Percentiles rank a stretch among this genome's conserved stretches.
Evolutionary conservation across 1,140 invertebrate species (phyloP).

Genomic region (Chironomus striatipennis): DNA sequence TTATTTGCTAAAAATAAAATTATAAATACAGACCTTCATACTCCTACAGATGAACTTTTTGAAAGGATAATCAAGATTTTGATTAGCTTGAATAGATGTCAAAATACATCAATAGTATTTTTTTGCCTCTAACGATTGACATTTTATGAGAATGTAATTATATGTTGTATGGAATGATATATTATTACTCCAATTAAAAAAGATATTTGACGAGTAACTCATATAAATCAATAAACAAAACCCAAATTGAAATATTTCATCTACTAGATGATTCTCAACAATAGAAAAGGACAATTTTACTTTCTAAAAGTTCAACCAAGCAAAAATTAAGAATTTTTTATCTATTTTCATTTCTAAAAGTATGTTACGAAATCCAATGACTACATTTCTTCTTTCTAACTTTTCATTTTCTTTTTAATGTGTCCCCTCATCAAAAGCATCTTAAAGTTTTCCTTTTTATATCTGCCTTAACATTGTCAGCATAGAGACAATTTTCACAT

Average conservation of each 20-base stretch:
- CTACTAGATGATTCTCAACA: too few relatives aligned
- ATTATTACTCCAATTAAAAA: too few relatives aligned
- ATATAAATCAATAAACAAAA: background rate
- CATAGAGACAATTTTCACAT: background rate
- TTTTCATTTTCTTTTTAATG: conserved; percentile 3
- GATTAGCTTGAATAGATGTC: too few relatives aligned
- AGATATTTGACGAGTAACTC: background rate
- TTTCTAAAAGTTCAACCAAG: background rate
- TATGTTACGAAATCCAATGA: background rate
- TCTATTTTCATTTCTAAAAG: background rate
- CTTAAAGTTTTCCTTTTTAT: background rate
- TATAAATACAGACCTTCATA: too few relatives aligned
- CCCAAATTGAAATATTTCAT: too few relatives aligned
- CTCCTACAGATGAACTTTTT: too few relatives aligned
- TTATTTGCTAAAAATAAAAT: too few relatives aligned
- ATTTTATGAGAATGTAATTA: too few relatives aligned
- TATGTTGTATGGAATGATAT: too few relatives aligned
- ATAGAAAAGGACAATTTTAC: background rate
- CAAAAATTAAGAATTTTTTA: background rate
- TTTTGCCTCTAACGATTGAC: too few relatives aligned
- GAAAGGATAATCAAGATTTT: too few relatives aligned
- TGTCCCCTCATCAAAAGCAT: conserved; percentile 11
- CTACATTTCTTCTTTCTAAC: background rate
- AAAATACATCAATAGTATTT: too few relatives aligned
- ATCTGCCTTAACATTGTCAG: background rate